phyloP scores from a whole-genome alignment of 2,113 vertebrate species.

The Leptodactylus fuscus region DNA sequence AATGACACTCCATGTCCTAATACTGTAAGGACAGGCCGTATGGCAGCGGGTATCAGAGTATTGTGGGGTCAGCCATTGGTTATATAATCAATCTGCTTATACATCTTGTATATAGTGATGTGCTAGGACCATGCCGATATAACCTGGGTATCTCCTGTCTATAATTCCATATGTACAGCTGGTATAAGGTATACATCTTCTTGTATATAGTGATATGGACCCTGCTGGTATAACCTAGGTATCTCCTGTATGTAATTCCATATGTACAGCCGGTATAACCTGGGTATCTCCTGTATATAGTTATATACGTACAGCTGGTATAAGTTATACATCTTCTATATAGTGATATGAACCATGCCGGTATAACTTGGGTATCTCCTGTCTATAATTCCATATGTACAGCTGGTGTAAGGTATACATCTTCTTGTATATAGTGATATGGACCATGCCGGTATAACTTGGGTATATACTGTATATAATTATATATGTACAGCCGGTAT shows the following conservation, averaged over 20 bases:
- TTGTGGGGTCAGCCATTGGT: too few species aligned
- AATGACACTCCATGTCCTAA: not conserved
- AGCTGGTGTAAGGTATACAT: not conserved
- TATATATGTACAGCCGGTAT: not conserved
- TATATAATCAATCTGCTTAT: too few species aligned
- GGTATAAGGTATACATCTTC: not conserved
- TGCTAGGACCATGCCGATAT: not conserved
- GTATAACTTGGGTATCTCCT: not conserved
- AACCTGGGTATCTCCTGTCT: not conserved
- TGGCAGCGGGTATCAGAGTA: not conserved
- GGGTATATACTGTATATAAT: not conserved
- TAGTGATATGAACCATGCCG: not conserved
- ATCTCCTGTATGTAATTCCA: not conserved
- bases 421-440: not conserved
- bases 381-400: not conserved
- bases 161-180: not conserved
- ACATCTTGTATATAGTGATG: not conserved
- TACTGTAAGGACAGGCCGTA: not conserved
- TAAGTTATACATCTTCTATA: too few species aligned
- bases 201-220: not conserved
- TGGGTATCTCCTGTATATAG: too few species aligned
- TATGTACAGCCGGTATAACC: not conserved
- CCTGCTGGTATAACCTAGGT: not conserved
- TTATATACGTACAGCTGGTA: too few species aligned
- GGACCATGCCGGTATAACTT: not conserved